Conservation (phyloP, 2,113 vertebrate genomes). For the Chauna torquata region DNA sequence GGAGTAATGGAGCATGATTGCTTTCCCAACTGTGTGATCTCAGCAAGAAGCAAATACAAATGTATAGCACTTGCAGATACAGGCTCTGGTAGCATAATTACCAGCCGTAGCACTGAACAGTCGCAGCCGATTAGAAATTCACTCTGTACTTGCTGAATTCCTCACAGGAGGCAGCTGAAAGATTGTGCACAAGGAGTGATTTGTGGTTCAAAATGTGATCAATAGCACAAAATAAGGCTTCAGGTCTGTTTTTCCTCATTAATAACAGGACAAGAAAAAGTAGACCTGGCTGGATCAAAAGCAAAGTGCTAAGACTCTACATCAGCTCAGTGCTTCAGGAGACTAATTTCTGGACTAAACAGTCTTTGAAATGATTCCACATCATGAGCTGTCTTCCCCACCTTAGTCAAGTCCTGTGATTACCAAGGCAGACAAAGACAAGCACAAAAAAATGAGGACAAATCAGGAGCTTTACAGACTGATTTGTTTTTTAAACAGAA, state of each 20-base stretch:
- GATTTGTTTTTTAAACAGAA: not conserved
- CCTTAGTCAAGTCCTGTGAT: not conserved
- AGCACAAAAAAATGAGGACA: not conserved
- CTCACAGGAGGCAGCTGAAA: conserved; percentile 40
- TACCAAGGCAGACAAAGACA: not conserved
- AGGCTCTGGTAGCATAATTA: conserved; percentile 46
- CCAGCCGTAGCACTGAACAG: not conserved
- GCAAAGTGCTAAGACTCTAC: not conserved
- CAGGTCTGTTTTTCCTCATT: conserved; percentile 28
- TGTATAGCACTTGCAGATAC: conserved; percentile 1
- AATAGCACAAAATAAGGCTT: conserved; percentile 29
- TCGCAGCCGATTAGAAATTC: conserved; percentile 47
- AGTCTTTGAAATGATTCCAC: not conserved
- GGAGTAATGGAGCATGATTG: conserved; percentile 43
- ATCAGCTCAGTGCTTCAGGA: not conserved
- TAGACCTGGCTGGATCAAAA: not conserved
- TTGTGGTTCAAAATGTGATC: conserved; percentile 40
- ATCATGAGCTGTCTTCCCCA: not conserved
- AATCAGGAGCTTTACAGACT: not conserved
- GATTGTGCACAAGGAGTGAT: not conserved
- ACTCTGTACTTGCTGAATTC: not conserved
- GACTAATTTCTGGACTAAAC: not conserved
- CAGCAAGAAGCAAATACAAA: conserved; percentile 51
- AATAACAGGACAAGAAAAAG: conserved; percentile 16
- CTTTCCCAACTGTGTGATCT: conserved; percentile 27